Evolutionary conservation across 1,140 invertebrate species (phyloP).

Genomic region (Cardiocondyla obscurior): DNA sequence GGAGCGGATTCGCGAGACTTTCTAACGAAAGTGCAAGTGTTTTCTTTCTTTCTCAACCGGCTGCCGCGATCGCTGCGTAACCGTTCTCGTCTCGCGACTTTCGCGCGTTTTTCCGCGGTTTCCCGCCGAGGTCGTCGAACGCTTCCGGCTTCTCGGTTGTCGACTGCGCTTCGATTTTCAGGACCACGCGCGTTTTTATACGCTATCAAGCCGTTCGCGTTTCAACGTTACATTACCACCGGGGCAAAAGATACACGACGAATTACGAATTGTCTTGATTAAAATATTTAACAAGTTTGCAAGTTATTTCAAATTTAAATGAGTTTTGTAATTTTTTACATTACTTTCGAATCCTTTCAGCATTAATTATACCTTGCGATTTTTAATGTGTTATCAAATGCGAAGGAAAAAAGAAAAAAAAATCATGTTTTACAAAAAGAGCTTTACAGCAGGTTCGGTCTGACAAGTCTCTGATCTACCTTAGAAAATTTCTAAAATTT

Average conservation of each 20-base stretch:
- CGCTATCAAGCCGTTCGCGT: too few species aligned
- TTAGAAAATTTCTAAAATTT: slow-evolving; percentile 69
- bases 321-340: too few species aligned
- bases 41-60: slow-evolving; percentile 78
- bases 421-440: slow-evolving; percentile 2
- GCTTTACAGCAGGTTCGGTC: slow-evolving; percentile 16
- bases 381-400: too few species aligned
- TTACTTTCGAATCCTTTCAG: too few species aligned
- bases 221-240: not conserved
- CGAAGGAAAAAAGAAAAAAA: slow-evolving; percentile 29
- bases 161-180: slow-evolving; percentile 23
- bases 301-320: too few species aligned
- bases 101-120: slow-evolving; percentile 80
- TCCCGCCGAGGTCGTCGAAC: slow-evolving; percentile 70
- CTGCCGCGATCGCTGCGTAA: slow-evolving; percentile 73
- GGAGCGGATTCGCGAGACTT: slow-evolving; percentile 79
- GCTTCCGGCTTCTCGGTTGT: slow-evolving; percentile 55
- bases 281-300: not conserved
- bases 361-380: too few species aligned
- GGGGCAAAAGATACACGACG: not conserved
- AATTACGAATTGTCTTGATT: not conserved
- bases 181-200: not conserved
- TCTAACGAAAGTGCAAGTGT: slow-evolving; percentile 84
- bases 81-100: slow-evolving; percentile 70
- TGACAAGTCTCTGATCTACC: slow-evolving; percentile 16